Evolutionary conservation across 92 coral and sea anemone genomes (phyloP).

Genomic region (Isaurus tuberculatus): DNA sequence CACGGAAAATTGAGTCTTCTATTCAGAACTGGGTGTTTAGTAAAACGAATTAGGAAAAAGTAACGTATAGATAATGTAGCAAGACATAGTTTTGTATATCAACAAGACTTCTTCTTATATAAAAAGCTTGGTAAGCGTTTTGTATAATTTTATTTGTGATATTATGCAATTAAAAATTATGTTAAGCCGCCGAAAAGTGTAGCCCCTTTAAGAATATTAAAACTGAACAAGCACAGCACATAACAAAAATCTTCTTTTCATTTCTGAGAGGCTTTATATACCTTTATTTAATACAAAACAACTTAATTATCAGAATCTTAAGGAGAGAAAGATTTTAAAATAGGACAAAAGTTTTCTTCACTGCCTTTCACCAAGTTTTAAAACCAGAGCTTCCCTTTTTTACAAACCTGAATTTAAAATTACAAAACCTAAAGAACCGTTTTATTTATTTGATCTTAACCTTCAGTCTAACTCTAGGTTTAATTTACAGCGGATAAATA

Average conservation of each 20-base stretch:
- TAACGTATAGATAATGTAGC: no score
- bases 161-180: background rate
- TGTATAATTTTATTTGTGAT: background rate
- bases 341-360: background rate
- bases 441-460: background rate
- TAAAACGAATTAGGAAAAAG: background rate
- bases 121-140: background rate
- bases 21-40: background rate
- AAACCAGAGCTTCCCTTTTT: background rate
- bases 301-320: background rate
- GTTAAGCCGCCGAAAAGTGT: background rate
- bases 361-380: background rate
- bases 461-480: background rate
- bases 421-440: background rate
- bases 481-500: conserved; percentile 8
- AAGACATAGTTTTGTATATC: background rate
- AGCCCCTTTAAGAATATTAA: background rate
- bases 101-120: background rate
- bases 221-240: background rate
- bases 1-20: background rate
- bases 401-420: conserved; percentile 4
- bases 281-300: background rate
- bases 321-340: background rate
- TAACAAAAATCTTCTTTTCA: background rate
- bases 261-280: background rate